Conservation (phyloP, 2,113 vertebrate species). For the Copsychus sechellarum region DNA sequence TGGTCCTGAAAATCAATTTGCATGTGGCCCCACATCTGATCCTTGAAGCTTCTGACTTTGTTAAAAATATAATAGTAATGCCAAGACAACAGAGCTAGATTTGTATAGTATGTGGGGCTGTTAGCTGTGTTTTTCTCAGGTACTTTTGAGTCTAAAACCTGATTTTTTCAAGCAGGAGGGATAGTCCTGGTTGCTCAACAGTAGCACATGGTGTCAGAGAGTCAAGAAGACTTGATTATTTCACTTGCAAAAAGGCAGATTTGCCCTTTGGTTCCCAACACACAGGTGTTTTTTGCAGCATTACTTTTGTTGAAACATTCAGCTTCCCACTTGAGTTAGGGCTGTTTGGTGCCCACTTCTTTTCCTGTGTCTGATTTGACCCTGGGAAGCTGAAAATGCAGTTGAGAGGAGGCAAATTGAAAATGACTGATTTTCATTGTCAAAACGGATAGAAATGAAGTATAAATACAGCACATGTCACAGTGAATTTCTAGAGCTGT, state of each 20-base stretch:
- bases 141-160: neutral
- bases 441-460: neutral
- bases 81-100: neutral
- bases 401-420: neutral
- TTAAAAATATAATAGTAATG: neutral
- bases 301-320: neutral
- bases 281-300: rapidly evolving
- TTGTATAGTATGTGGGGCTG: neutral
- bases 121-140: neutral
- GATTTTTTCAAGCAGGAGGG: rapidly evolving
- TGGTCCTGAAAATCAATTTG: neutral
- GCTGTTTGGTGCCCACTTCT: neutral
- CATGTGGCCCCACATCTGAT: neutral
- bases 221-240: neutral
- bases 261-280: neutral
- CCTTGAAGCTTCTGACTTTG: neutral
- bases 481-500: neutral
- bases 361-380: neutral
- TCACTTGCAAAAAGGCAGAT: neutral
- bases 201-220: neutral
- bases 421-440: neutral
- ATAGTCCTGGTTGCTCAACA: neutral
- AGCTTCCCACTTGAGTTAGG: neutral
- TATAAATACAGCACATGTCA: neutral
- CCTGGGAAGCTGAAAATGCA: neutral